Evolutionary conservation across 2,888 invertebrate genomes (phyloP).

Genomic region (Rhingia rostrata): DNA sequence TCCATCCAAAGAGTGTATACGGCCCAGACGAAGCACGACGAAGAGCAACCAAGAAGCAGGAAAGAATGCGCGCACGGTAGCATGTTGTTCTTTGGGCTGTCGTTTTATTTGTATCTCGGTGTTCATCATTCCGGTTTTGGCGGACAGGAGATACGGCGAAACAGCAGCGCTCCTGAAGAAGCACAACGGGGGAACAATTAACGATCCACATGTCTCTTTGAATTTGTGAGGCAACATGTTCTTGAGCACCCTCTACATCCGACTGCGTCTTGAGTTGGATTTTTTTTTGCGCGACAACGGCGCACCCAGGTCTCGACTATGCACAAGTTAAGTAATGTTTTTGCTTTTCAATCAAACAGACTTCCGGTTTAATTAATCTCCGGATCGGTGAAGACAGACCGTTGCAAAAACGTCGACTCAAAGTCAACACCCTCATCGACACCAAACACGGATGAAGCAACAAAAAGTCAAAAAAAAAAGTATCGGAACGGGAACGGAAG

Average conservation of each 20-base stretch:
- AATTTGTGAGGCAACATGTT: constrained; percentile 68
- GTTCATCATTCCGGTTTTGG: constrained; percentile 71
- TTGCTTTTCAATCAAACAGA: constrained; percentile 69
- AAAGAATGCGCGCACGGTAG: constrained; percentile 47
- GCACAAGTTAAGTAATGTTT: constrained; percentile 45
- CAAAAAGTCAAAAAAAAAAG: not conserved
- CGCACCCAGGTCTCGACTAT: constrained; percentile 45
- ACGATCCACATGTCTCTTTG: constrained; percentile 73
- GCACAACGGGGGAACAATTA: constrained; percentile 67
- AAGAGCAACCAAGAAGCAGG: constrained; percentile 23
- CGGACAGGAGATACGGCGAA: constrained; percentile 33
- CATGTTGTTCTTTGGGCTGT: constrained; percentile 47
- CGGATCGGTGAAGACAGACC: constrained; percentile 33
- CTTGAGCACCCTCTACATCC: constrained; percentile 64
- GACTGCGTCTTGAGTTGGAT: constrained; percentile 32
- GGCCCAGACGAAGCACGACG: constrained; percentile 9
- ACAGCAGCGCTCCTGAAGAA: constrained; percentile 30
- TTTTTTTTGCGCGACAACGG: constrained; percentile 20
- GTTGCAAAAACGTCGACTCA: constrained; percentile 8
- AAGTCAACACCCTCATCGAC: constrained; percentile 55
- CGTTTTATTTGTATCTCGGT: constrained; percentile 51
- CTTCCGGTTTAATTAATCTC: constrained; percentile 74
- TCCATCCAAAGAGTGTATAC: not conserved
- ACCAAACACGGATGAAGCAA: constrained; percentile 9
- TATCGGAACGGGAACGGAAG: constrained; percentile 52